Conservation (phyloP, 2,113 vertebrate genomes). For the Scatophagus argus region DNA sequence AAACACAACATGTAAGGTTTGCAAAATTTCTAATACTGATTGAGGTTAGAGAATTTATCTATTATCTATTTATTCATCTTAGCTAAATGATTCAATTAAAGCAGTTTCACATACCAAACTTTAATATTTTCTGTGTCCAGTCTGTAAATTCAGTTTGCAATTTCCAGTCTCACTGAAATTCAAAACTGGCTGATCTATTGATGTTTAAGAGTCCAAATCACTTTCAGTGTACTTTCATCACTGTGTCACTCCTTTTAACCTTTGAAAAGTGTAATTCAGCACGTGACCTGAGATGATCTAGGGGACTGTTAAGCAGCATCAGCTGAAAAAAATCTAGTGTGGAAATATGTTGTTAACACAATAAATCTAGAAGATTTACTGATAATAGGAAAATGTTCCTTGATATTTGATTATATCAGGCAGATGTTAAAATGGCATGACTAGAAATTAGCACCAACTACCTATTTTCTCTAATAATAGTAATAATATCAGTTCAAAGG, state of each 20-base stretch:
- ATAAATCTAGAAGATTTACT: no score
- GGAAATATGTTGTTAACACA: neutral
- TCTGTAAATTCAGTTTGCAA: no score
- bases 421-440: no score
- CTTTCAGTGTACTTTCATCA: neutral
- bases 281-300: neutral
- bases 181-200: neutral
- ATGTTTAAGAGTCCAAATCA: neutral
- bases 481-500: no score
- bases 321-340: no score
- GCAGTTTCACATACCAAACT: neutral
- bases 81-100: conserved; percentile 1
- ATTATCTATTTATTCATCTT: no score
- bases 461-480: no score
- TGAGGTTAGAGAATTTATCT: neutral
- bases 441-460: no score
- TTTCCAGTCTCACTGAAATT: neutral
- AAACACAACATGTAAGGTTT: no score
- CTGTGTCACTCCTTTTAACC: neutral
- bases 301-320: neutral
- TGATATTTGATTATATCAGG: no score
- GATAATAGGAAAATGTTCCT: no score
- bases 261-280: neutral
- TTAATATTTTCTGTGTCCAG: no score
- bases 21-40: neutral